Base-by-base conservation (phyloP, 2,113 vertebrate genomes). In the Mesoclemmys tuberculata region DNA sequence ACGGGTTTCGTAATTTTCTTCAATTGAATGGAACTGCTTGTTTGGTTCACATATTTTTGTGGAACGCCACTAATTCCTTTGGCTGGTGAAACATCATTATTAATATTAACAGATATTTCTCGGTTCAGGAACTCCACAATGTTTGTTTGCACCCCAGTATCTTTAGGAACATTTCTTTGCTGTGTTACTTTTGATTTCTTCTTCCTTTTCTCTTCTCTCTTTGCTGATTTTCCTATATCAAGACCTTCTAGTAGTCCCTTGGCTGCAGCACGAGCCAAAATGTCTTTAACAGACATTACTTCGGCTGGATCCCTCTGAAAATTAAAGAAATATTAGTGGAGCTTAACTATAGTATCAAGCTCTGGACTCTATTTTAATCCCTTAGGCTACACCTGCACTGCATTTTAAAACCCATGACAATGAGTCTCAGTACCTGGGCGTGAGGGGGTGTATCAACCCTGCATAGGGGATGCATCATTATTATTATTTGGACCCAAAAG, bases 181-280 rank as follows among this genome's bases (percentile, higher is more conserved):
- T 44, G 56, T 4, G 68, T 26, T 56, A 44, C 48, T 96, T 98
- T 98, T 1, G 81, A 1, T 35, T 94, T 41, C 78, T 96, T 98
- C 86, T 97, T 98, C 80, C 84, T 93, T 87, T 96, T 96, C 80
- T 90, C 94, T 61, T 98, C 95, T 87, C 97, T 97, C 95, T 97
- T 98, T 75, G 97, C 27, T 24, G 91, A 87, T 94, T 98, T 97
- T 54, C 92, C 97, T 82, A 93, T 80, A 48, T 93, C 92, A 24
- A 98, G 94, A 68, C 95, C 97, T 2, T 98, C 98, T 90, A 99
- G 93, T 4, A 99, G 93, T 48, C 98, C 98, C 84, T 98, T 98
- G 31, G 98, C 98, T 22, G 98, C 98, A 56, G 98, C 99, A 1
- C 97, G 98, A 93, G 98, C 95, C 93, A 99, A 94, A 56, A 99